phyloP scores from a whole-genome alignment of 2,797 vertebrate species.

The Anas capensis region DNA sequence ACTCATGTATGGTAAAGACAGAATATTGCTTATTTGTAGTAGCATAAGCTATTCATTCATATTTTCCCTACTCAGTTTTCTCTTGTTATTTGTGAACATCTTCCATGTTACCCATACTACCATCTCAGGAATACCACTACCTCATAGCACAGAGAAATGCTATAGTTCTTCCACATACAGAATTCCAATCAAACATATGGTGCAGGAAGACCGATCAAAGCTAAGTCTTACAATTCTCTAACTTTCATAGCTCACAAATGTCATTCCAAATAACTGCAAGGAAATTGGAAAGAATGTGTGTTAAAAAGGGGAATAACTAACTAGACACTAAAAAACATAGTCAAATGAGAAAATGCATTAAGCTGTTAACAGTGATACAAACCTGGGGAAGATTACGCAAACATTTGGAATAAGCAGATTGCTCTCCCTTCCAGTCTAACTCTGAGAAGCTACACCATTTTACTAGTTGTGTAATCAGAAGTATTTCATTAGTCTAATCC shows the following conservation, averaged over 20 bases:
- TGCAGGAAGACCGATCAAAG: conserved; percentile 30
- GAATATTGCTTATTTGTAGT: not conserved
- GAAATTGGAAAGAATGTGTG: conserved; percentile 2
- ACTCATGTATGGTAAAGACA: not conserved
- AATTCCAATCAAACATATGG: not conserved
- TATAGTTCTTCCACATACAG: not conserved
- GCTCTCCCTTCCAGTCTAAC: not conserved
- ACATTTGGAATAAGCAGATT: not conserved
- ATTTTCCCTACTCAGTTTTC: not conserved
- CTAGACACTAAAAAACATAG: conserved; percentile 8
- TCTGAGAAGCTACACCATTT: not conserved
- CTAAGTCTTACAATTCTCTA: not conserved
- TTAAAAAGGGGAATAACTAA: conserved; percentile 25
- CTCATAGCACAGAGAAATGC: not conserved
- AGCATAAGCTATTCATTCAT: not conserved
- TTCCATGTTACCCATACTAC: not conserved
- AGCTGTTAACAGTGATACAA: not conserved
- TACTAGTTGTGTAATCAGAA: not conserved
- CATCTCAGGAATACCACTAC: not conserved
- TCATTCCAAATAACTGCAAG: conserved; percentile 9
- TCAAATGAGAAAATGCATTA: conserved; percentile 38
- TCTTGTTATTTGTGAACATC: not conserved
- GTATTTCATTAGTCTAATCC: not conserved
- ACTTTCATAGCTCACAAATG: not conserved
- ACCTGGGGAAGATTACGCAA: conserved; percentile 38